Evolutionary conservation across 2,888 invertebrate genomes (phyloP), one percentile per base, ranked within the genome.

Genomic region (Sesamia inferens): DNA sequence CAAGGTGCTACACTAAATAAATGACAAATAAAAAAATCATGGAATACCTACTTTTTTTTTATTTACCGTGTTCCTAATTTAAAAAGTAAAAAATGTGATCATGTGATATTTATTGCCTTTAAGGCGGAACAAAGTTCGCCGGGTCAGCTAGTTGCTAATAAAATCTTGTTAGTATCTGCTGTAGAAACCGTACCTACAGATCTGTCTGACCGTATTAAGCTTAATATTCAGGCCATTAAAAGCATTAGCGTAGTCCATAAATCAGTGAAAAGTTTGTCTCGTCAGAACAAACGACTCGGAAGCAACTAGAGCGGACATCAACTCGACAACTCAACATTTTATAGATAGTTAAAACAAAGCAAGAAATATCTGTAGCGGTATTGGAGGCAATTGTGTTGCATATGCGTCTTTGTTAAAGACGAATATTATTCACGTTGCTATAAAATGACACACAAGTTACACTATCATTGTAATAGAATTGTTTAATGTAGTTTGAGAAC

Each of bases 291-390:
- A 68, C 65, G 71, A 57, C 57, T 68, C 61, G 64, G 51, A 61
- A 82, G 47, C 31, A 58, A 78, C 39, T 57, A 61, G 54, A 78
- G 44, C 48, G n/a, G 42, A 82, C 58, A 44, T 57, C n/a, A 24
- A 51, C 58, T 31, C 51, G n/a, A 58, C 8, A n/a, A 62, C 19
- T 65, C 14, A 14, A 47, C 22, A 68, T 11, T 51, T 44, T 24
- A 48, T 19, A 31, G 10, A 31, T 39, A 47, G 44, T 19, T 24
- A 24, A 58, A 55, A 69, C 13, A n/a, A 42, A 31, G 0, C 19
- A 47, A 62, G 51, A 4, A 54, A 31, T 16, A 10, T 59, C 47
- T 58, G 24, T 16, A 47, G 14, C 16, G 16, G 11, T 19, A n/a
- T 24, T 48, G 19, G 59, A 54, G 24, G 59, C 11, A 31, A 22